Base-by-base conservation (phyloP, 2,888 invertebrate species). In the Ichneumon xanthorius region DNA sequence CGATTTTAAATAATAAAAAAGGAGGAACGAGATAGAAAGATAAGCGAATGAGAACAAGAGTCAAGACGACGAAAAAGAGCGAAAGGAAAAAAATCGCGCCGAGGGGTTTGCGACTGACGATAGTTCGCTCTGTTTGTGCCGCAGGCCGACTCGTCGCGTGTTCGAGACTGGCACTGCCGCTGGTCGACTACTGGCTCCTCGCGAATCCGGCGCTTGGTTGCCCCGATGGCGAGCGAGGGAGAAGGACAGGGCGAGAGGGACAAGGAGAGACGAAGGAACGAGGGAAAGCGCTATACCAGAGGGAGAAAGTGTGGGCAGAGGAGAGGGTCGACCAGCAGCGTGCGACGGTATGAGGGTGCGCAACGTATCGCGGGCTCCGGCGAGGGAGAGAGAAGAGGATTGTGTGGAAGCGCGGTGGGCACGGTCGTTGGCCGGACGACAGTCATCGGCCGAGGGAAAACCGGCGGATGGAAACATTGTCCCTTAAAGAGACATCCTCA, bases 131-230 rank as follows among this genome's bases (percentile, higher is more conserved):
- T 48, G 55, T 65, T 67, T 67, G 76, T 79, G 48, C 75, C 70
- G 75, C 71, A 75, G 71, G 26, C 78, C 85, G 77, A 83, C 78
- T 78, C 80, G 82, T 78, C 82, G 86, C 86, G 86, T 70, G 86
- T 80, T 82, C 80, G 80, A 68, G 82, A 84, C 83, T 80, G 86
- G 65, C 85, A 72, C 85, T 85, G 85, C 82, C 82, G 85, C 85
- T 82, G 75, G 82, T 80, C 79, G 85, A 85, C 82, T 82, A 80
- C 82, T 76, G 79, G 33, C 77, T 58, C 68, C 61, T 77, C 77
- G 40, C 70, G 73, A 65, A 65, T 82, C 67, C 53, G 65, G 53
- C 76, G 75, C 71, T 61, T 40, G 71, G 73, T 80, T 16, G 71
- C 80, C 84, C 58, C 79, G 73, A 26, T 61, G 61, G 50, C 53